phyloP scores from a whole-genome alignment of 2,888 invertebrate species.

The Sthenelais limicola region DNA sequence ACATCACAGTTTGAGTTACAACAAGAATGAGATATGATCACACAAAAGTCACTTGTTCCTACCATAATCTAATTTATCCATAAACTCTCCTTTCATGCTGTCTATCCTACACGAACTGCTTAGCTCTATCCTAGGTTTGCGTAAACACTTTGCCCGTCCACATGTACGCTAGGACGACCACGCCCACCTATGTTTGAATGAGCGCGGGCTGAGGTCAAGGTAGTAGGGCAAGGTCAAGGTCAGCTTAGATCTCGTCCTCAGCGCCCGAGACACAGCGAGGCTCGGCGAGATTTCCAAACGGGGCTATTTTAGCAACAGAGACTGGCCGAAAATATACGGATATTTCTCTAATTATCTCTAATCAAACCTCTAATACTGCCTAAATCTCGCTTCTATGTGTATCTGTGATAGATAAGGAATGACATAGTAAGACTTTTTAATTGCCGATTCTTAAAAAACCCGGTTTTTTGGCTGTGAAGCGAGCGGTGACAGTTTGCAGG shows the following conservation, averaged over 20 bases:
- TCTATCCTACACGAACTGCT: too few relatives aligned
- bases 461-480: constrained; percentile 30
- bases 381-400: constrained; percentile 7
- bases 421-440: constrained; percentile 26
- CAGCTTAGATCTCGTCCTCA: constrained; percentile 41
- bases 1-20: too few relatives aligned
- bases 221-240: constrained; percentile 27
- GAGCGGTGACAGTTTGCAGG: constrained; percentile 42
- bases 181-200: constrained; percentile 28
- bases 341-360: constrained; percentile 32
- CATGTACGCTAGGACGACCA: not conserved
- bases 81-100: too few relatives aligned
- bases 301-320: constrained; percentile 46
- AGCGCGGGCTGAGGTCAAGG: constrained; percentile 20
- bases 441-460: constrained; percentile 14
- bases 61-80: too few relatives aligned
- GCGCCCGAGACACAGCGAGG: constrained; percentile 36
- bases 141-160: too few relatives aligned
- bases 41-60: too few relatives aligned
- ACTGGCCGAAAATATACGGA: constrained; percentile 12
- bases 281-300: constrained; percentile 37
- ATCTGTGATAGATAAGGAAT: constrained; percentile 39
- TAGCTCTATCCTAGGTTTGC: too few relatives aligned
- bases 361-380: not conserved
- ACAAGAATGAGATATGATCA: too few relatives aligned